These are phyloP conservation scores for Adelges cooleyi DNA, from an alignment of 1,140 invertebrate species.

Conservation along the genomic window DNA sequence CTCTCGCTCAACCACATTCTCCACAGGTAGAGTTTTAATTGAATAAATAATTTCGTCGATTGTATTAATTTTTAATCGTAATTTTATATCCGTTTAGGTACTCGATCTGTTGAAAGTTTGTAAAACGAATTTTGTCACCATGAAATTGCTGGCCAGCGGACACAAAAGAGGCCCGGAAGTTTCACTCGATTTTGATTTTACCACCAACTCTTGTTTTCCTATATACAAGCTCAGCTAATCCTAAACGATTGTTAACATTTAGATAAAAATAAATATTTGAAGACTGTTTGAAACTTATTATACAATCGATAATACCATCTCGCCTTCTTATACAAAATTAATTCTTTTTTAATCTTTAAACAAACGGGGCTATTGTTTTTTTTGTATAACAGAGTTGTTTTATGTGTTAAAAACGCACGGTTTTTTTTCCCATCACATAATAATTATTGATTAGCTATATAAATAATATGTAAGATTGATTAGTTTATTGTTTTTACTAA, in stretches of 20 bases:
- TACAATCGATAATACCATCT: background rate
- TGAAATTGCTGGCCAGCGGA: slow-evolving; percentile 79
- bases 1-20: slow-evolving; percentile 53
- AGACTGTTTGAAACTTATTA: slow-evolving; percentile 17
- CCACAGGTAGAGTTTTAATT: slow-evolving; percentile 10
- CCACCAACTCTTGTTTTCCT: slow-evolving; percentile 76
- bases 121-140: slow-evolving; percentile 90
- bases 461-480: no score
- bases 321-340: background rate
- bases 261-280: slow-evolving; percentile 13
- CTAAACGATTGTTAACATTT: background rate
- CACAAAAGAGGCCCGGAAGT: slow-evolving; percentile 74
- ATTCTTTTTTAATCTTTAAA: background rate
- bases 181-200: slow-evolving; percentile 83
- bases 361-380: background rate
- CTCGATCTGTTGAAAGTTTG: slow-evolving; percentile 70
- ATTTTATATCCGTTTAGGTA: slow-evolving; percentile 50
- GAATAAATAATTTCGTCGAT: no score
- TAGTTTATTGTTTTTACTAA: no score
- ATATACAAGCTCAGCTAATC: slow-evolving; percentile 58
- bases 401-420: no score
- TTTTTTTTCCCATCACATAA: no score
- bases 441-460: no score
- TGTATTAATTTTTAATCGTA: background rate
- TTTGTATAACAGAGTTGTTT: background rate